phyloP scores from a whole-genome alignment of 2,797 vertebrate species.

The Oreortyx pictus region DNA sequence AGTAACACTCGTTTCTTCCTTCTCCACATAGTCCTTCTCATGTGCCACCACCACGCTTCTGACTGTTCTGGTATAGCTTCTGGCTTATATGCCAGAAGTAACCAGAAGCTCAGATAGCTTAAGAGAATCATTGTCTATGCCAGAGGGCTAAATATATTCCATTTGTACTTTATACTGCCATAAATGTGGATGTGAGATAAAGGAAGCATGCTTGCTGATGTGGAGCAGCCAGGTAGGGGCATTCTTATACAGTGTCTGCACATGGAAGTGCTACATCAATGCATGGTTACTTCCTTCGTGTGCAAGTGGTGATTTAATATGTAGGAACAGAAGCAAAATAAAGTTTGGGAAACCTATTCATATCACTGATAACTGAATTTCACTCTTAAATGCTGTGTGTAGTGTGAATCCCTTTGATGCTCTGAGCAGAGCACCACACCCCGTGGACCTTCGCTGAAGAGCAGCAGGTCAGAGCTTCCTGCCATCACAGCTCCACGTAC shows the following conservation, averaged over 20 bases:
- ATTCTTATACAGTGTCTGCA: not conserved
- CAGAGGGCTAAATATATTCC: not conserved
- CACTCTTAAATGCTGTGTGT: not conserved
- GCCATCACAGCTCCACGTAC: accelerated
- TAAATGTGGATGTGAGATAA: not conserved
- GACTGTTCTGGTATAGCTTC: not conserved
- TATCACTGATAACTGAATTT: not conserved
- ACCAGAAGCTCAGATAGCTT: not conserved
- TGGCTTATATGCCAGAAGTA: too few relatives aligned
- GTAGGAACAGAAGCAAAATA: not conserved
- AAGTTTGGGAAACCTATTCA: not conserved
- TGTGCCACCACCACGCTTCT: too few relatives aligned
- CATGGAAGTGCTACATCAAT: not conserved
- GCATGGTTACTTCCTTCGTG: not conserved
- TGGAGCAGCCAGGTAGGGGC: not conserved
- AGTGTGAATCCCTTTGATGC: not conserved
- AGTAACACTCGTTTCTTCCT: accelerated
- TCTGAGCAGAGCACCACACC: not conserved
- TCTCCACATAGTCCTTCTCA: not conserved
- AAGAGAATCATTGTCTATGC: not conserved
- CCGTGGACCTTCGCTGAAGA: accelerated
- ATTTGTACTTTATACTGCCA: not conserved
- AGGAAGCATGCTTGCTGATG: not conserved
- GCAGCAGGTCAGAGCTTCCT: not conserved
- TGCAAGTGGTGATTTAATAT: not conserved